These are phyloP conservation scores for Formica selysi DNA, from an alignment of 1,140 invertebrate genomes.

Conservation along the genomic window DNA sequence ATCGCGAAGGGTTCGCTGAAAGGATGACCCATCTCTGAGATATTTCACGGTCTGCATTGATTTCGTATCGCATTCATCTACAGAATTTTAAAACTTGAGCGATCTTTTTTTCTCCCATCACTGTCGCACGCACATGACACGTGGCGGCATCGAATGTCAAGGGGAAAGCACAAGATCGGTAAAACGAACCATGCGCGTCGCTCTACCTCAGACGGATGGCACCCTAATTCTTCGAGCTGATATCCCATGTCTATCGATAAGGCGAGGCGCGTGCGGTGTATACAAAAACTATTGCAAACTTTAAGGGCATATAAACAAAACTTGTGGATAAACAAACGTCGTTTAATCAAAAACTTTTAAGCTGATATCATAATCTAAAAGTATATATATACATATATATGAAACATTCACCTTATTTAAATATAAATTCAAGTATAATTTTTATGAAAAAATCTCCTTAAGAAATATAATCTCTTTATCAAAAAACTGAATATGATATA, in stretches of 20 bases:
- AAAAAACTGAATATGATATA: background rate
- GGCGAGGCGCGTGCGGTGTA: conserved; percentile 1
- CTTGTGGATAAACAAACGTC: background rate
- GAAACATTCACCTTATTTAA: background rate
- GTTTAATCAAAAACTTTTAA: background rate
- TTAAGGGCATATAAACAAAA: background rate
- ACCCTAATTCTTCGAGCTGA: conserved; percentile 40
- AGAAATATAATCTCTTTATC: background rate
- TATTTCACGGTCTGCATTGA: conserved; percentile 75
- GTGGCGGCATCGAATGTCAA: conserved; percentile 75
- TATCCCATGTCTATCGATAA: conserved; percentile 37
- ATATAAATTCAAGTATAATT: background rate
- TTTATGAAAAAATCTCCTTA: no score
- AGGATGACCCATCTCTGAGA: conserved; percentile 13
- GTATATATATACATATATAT: no score
- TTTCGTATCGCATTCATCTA: conserved; percentile 77
- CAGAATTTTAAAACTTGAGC: conserved; percentile 79
- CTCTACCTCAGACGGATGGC: conserved; percentile 22
- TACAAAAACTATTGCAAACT: conserved; percentile 5
- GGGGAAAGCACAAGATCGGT: conserved; percentile 67
- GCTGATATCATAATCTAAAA: background rate
- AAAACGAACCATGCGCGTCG: conserved; percentile 67
- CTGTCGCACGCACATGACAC: background rate
- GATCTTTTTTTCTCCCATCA: conserved; percentile 63
- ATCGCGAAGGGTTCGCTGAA: background rate